A percentile compares a stretch with the other conserved stretches of the same genome.
phyloP scores from a whole-genome alignment of 2,113 vertebrate species.

The Solea solea region DNA sequence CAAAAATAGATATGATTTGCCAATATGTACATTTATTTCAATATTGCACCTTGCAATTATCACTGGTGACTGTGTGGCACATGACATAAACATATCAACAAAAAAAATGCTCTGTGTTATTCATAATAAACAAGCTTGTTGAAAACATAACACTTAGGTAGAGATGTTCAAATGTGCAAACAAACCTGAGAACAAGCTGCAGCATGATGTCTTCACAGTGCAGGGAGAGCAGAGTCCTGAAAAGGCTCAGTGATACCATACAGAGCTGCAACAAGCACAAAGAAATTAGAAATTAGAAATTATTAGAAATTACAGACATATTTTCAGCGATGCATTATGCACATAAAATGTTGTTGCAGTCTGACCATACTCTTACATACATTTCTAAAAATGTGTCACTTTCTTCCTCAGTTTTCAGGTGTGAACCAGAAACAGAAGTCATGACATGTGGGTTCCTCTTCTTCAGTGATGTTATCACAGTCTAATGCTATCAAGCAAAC shows the following conservation, averaged over 20 bases:
- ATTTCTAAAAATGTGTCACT: too few relatives aligned
- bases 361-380: too few relatives aligned
- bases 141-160: background rate
- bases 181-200: constrained; percentile 94
- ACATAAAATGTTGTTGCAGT: background rate
- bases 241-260: constrained; percentile 97
- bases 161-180: background rate
- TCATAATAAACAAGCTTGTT: background rate
- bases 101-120: too few relatives aligned
- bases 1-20: too few relatives aligned
- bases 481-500: too few relatives aligned
- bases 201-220: constrained; percentile 97
- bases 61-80: too few relatives aligned
- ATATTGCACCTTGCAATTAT: background rate
- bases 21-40: too few relatives aligned
- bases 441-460: too few relatives aligned
- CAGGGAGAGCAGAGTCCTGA: constrained; percentile 93
- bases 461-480: too few relatives aligned
- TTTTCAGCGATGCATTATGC: background rate
- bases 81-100: too few relatives aligned
- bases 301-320: background rate
- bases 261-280: constrained; percentile 84
- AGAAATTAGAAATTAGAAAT: background rate
- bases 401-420: too few relatives aligned
- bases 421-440: too few relatives aligned